Conservation (phyloP, 2,888 invertebrate species). For the Ligdia adustata region DNA sequence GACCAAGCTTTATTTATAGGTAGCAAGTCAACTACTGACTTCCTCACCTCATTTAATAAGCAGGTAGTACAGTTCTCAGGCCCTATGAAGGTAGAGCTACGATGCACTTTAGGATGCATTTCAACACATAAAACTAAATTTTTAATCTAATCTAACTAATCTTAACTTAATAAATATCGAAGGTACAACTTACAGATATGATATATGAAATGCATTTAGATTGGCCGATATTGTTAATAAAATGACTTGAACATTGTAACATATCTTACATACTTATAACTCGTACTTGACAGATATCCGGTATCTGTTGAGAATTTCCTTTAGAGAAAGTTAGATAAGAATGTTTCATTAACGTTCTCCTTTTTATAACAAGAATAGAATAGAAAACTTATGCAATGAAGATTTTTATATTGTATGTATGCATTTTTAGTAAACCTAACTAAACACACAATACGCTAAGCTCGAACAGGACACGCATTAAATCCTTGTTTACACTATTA, state of each 20-base stretch:
- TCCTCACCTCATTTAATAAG: conserved; percentile 39
- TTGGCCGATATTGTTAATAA: no score
- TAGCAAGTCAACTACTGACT: conserved; percentile 44
- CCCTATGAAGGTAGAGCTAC: conserved; percentile 10
- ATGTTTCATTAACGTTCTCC: no score
- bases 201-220: no score
- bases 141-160: no score
- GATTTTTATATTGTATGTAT: no score
- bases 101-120: background rate
- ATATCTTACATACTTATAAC: background rate
- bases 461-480: conserved; percentile 11
- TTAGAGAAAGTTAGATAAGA: background rate
- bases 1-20: conserved; percentile 1
- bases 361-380: no score
- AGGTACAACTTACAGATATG: no score
- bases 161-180: no score
- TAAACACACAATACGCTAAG: no score
- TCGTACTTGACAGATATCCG: background rate
- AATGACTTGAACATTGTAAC: no score
- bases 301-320: background rate
- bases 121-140: background rate
- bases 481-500: conserved; percentile 13
- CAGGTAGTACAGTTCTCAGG: conserved; percentile 14
- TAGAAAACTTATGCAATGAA: no score
- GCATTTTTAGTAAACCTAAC: no score